Base-by-base conservation (phyloP, 2,113 vertebrate genomes). In the Sinocyclocheilus anophthalmus region DNA sequence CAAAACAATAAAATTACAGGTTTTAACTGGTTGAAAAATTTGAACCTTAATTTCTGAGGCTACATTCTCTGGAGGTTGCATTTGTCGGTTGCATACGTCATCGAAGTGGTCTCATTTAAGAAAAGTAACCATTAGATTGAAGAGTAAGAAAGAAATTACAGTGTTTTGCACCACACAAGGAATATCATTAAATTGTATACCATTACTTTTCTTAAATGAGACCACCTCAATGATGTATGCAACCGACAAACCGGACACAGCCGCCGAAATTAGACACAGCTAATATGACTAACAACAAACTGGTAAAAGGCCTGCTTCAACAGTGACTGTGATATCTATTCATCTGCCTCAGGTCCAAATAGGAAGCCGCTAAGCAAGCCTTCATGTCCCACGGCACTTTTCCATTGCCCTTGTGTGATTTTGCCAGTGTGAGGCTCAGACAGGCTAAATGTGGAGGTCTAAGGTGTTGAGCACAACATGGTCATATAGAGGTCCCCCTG, bases 391-490 rank as follows among this genome's bases (percentile, higher is more conserved):
- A 61, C 45, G 22, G 45, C 48, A 78, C 86, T 84, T 84, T 80
- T 53, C 83, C 81, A 87, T 86, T 80, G 67, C 42, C 76, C 55
- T 81, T n/a, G 39, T 39, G 78, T 87, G 82, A 86, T 86, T 85
- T 79, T 65, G 86, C 67, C 79, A 59, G 69, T 10, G 33, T 73
- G 85, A 79, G 55, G 45, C 81, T 84, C 50, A 81, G 86, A 24
- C 72, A 11, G 16, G 20, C 48, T 85, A 78, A 78, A 83, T 88
- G 81, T 59, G 18, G 22, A 84, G 75, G 81, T 87, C 65, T 59
- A 86, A 57, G 80, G 33, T 80, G 73, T 81, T 86, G 86, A 86
- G 76, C 81, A 57, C 37, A 83, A 86, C 63, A 88, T 85, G 67
- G 87, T 84, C 61, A 39, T 76, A 83, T 13, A 79, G 26, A 67